Base-by-base conservation (phyloP, 2,113 vertebrate species). In the Ahaetulla prasina region DNA sequence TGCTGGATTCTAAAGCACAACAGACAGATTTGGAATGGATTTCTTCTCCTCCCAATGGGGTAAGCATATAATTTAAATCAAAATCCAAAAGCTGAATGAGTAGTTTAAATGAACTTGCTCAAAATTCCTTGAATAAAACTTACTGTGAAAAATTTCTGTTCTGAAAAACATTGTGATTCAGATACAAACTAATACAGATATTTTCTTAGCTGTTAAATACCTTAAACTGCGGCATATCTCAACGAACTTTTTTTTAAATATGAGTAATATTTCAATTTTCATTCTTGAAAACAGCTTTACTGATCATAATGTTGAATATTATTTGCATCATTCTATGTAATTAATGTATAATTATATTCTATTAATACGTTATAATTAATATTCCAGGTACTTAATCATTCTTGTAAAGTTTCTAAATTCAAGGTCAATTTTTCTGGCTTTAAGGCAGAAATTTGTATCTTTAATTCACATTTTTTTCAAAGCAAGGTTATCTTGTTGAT, bases 11-110 rank as follows among this genome's bases (percentile, higher is more conserved):
- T 95, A 99, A 99, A 98, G 99, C 99, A 98, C 99, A 99, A 98
- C 99, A 99, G 97, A 99, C 99, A 96, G 99, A 99, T 90, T 96
- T 99, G 97, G 99, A 99, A 98, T 99, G 99, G 99, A 99, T 99
- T 98, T 99, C 99, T 91, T 99, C 98, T 98, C 99, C 99, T 97
- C 98, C 99, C 94, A 99, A 98, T 96, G 99, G 99, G 98, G 99
- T 99, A 98, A 98, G 99, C 96, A 88, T 23, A 96, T 22, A 10
- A 90, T 90, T 55, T 35, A 95, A 95, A 90, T 93, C 54, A 94
- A 90, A 92, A 45, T 74, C 68, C 74, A 92, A 80, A 8, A 91
- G 27, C 55, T 54, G 86, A 30, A 68, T 52, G 27, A 89, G 7
- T 53, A 60, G 60, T 94, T 68, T 90, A 96, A 93, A 94, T 90